These are phyloP conservation scores for Hyles euphorbiae DNA, from an alignment of 1,140 invertebrate genomes.

Conservation along the genomic window DNA sequence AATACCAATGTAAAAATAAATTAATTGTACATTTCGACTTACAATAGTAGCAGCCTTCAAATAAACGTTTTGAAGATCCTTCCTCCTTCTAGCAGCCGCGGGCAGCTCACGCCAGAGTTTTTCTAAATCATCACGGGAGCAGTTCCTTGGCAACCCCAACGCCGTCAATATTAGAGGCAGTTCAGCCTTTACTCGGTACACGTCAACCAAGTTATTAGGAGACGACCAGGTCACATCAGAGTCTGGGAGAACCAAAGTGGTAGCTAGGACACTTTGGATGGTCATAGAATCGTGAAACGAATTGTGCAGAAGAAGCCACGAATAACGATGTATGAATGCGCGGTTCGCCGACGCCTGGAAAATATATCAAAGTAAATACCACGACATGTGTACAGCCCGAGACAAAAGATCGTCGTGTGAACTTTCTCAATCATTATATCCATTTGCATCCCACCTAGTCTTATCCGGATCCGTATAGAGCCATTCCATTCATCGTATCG, in stretches of 20 bases:
- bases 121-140: slow-evolving; percentile 11
- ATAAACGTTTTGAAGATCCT: slow-evolving; percentile 37
- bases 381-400: no score
- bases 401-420: no score
- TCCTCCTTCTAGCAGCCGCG: slow-evolving; percentile 37
- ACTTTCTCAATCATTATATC: no score
- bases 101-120: slow-evolving; percentile 28
- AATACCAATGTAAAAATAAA: no score
- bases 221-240: slow-evolving; percentile 27
- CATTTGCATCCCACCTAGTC: no score
- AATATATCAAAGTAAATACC: no score
- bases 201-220: slow-evolving; percentile 31
- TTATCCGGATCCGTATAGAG: no score
- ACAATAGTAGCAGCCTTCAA: slow-evolving; percentile 40
- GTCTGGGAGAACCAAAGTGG: slow-evolving; percentile 39
- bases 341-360: slow-evolving; percentile 43
- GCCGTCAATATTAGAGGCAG: slow-evolving; percentile 25
- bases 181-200: slow-evolving; percentile 38
- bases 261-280: slow-evolving; percentile 23
- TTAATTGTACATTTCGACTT: slow-evolving; percentile 3
- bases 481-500: no score
- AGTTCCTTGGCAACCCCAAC: slow-evolving; percentile 8
- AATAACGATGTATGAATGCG: slow-evolving; percentile 48
- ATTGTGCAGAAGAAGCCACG: slow-evolving; percentile 47
- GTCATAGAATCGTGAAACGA: slow-evolving; percentile 20